phyloP scores from a whole-genome alignment of 2,888 invertebrate genomes.

The Cetonia aurata region DNA sequence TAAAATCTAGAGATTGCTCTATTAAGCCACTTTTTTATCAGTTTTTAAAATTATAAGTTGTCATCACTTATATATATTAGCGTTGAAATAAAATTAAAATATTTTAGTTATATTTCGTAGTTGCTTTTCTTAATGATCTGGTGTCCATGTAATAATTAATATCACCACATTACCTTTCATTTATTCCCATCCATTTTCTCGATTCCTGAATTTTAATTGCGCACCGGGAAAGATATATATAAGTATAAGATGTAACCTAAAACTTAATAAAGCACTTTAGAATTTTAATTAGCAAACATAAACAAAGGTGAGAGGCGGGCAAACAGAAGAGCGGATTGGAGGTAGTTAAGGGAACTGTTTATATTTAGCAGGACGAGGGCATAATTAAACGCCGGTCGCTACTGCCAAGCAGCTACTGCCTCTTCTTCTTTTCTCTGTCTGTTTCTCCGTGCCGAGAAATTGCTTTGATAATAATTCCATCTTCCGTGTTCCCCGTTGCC shows the following conservation, averaged over 20 bases:
- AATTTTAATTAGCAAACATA: slow-evolving; percentile 32
- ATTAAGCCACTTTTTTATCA: no score
- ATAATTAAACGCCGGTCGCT: slow-evolving; percentile 18
- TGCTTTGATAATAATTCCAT: slow-evolving; percentile 10
- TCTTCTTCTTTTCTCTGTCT: slow-evolving; percentile 1
- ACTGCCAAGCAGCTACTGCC: not conserved
- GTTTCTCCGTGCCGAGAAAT: slow-evolving; percentile 9
- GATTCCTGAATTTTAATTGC: slow-evolving; percentile 21
- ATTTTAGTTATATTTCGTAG: no score
- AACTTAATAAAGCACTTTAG: slow-evolving; percentile 30
- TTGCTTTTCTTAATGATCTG: no score
- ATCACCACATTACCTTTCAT: no score
- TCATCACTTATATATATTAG: no score
- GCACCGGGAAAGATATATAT: not conserved
- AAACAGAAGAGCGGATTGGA: slow-evolving; percentile 25
- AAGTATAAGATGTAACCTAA: slow-evolving; percentile 14
- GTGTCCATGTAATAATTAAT: no score
- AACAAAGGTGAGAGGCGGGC: slow-evolving; percentile 19
- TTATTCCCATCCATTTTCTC: not conserved
- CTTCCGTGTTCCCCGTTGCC: not conserved
- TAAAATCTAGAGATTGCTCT: no score
- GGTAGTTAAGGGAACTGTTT: slow-evolving; percentile 27
- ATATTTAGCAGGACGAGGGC: slow-evolving; percentile 28
- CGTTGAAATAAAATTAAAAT: no score
- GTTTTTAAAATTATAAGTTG: no score